Conservation (phyloP, 1,140 invertebrate genomes). For the Dufourea novaeangliae region DNA sequence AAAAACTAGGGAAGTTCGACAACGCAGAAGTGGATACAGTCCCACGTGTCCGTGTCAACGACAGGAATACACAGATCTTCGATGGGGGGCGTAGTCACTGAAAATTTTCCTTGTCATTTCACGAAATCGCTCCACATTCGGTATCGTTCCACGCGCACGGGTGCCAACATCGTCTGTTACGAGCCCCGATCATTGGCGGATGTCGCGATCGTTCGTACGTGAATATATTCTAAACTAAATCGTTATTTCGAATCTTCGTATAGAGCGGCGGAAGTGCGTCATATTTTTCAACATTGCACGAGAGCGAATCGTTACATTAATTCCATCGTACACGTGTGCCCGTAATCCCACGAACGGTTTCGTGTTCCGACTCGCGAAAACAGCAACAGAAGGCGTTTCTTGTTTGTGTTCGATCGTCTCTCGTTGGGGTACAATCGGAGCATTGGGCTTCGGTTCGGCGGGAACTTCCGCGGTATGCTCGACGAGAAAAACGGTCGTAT, state of each 20-base stretch:
- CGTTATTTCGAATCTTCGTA: slow-evolving; percentile 37
- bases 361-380: background rate
- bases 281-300: slow-evolving; percentile 19
- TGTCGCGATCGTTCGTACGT: slow-evolving; percentile 60
- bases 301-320: slow-evolving; percentile 9
- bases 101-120: background rate
- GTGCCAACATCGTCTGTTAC: background rate
- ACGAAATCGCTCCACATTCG: slow-evolving; percentile 21
- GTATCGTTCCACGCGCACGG: too few relatives aligned
- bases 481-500: slow-evolving; percentile 1
- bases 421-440: too few relatives aligned
- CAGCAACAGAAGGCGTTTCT: background rate
- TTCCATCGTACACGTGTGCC: background rate
- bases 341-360: background rate
- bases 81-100: background rate
- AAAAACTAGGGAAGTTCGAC: background rate
- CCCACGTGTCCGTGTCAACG: background rate
- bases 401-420: background rate
- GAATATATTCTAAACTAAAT: slow-evolving; percentile 62
- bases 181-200: slow-evolving; percentile 47
- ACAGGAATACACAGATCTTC: background rate
- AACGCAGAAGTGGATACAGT: background rate
- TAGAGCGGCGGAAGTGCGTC: slow-evolving; percentile 37
- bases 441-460: background rate
- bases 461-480: too few relatives aligned